Conservation (phyloP, 2,113 vertebrate species). For the Edolisoma coerulescens region DNA sequence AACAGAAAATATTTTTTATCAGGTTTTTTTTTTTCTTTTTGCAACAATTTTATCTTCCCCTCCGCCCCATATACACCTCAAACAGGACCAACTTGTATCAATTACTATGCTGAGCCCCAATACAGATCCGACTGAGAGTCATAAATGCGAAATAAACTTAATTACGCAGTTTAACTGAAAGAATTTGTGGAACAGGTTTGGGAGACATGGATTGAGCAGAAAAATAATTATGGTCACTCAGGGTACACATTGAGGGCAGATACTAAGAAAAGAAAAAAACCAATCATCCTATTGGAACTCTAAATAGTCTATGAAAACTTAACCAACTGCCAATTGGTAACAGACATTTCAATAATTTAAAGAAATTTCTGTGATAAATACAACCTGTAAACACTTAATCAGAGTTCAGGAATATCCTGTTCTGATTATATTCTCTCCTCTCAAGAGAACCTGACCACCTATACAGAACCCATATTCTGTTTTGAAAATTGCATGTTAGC, state of each 20-base stretch:
- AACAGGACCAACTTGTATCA: neutral
- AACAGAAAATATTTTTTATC: neutral
- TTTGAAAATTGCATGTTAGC: neutral
- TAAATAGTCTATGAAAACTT: neutral
- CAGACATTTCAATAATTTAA: neutral
- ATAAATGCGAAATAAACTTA: neutral
- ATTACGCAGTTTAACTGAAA: neutral
- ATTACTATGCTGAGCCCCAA: neutral
- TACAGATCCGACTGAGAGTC: neutral
- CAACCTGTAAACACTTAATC: neutral
- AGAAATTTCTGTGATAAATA: neutral
- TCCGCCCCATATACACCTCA: rapidly evolving
- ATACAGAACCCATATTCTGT: neutral
- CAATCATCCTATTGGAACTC: neutral
- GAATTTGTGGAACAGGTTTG: neutral
- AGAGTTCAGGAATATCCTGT: neutral
- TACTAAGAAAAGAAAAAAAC: neutral
- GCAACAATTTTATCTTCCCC: neutral
- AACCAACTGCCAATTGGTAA: neutral
- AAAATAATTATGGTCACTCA: neutral
- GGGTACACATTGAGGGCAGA: neutral
- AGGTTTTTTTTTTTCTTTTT: neutral
- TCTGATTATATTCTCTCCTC: neutral
- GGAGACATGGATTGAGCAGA: neutral
- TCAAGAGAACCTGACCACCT: neutral